A percentile compares a stretch with the other conserved stretches of the same genome.
These are phyloP conservation scores for Siniperca chuatsi DNA, from an alignment of 2,113 vertebrate genomes.

Conservation along the genomic window DNA sequence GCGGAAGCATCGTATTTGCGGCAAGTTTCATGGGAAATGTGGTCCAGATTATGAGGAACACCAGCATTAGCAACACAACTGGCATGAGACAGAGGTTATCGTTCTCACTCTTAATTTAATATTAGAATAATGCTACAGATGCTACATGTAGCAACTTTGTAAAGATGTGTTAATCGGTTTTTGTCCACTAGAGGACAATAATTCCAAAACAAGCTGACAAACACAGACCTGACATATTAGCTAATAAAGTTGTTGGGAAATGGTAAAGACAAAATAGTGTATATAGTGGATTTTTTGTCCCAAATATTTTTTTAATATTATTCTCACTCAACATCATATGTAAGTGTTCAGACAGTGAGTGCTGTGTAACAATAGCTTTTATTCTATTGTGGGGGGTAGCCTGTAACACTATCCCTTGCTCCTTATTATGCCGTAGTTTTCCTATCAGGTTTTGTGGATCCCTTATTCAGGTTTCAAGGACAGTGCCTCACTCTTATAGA, in stretches of 20 bases:
- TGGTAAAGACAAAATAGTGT: neutral
- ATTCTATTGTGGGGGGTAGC: slow-evolving; percentile 24
- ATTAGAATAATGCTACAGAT: neutral
- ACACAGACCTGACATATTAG: neutral
- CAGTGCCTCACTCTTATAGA: neutral
- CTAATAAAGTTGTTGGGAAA: neutral
- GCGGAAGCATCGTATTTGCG: slow-evolving; percentile 34
- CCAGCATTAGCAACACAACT: neutral
- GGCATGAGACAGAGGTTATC: neutral
- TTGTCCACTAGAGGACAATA: neutral
- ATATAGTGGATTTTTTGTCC: neutral
- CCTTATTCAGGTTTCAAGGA: slow-evolving; percentile 43
- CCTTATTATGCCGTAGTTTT: slow-evolving; percentile 7
- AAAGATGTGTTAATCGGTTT: neutral
- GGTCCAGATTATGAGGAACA: neutral
- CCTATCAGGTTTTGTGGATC: slow-evolving; percentile 18
- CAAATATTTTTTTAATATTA: neutral
- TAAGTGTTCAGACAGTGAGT: neutral
- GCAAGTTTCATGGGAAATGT: slow-evolving; percentile 41
- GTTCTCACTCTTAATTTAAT: neutral
- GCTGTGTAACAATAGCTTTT: slow-evolving; percentile 12
- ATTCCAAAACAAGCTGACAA: neutral
- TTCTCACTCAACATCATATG: neutral
- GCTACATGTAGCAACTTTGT: neutral
- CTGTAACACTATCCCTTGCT: slow-evolving; percentile 49